These are phyloP conservation scores for Sterna hirundo DNA, from an alignment of 2,113 vertebrate species.

Conservation along the genomic window DNA sequence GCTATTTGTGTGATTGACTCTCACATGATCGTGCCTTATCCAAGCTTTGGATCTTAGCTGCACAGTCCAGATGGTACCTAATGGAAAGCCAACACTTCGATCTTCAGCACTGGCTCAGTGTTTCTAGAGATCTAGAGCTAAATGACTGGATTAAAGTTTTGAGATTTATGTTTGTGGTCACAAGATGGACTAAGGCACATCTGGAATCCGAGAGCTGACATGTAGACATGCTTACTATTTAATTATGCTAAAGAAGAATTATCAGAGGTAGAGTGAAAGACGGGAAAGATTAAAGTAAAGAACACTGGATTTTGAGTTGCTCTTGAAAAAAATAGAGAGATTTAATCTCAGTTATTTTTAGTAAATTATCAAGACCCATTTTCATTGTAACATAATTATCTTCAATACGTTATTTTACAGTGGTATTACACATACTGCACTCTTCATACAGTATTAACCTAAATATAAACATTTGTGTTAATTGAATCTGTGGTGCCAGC, in stretches of 20 bases:
- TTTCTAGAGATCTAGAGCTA: background rate
- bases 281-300: background rate
- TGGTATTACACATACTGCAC: background rate
- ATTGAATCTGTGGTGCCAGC: background rate
- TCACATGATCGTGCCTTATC: background rate
- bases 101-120: background rate
- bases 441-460: background rate
- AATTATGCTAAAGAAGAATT: background rate
- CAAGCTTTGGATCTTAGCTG: background rate
- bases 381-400: background rate
- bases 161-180: background rate
- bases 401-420: background rate
- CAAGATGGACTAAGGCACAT: background rate
- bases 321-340: background rate
- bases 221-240: background rate
- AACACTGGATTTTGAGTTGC: background rate
- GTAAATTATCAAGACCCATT: background rate
- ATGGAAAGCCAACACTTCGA: background rate
- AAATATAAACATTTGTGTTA: constrained; percentile 3
- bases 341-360: background rate
- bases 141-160: background rate
- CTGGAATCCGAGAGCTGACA: background rate
- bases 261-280: background rate
- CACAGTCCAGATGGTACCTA: background rate
- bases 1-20: background rate